These are phyloP conservation scores for Megathymus violae DNA, from an alignment of 1,140 invertebrate species.

Conservation along the genomic window DNA sequence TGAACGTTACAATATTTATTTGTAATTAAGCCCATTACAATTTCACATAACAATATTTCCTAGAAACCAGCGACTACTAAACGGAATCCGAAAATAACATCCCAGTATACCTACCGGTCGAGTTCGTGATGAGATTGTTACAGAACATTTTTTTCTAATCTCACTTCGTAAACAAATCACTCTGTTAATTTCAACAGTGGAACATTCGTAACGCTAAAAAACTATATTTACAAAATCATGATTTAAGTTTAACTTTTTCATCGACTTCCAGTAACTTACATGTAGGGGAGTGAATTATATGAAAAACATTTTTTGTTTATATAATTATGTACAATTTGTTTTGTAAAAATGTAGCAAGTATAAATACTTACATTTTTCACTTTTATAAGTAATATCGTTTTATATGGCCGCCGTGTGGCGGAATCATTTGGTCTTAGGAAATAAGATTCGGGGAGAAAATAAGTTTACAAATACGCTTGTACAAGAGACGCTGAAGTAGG, in stretches of 20 bases:
- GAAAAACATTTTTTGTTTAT: slow-evolving; percentile 7
- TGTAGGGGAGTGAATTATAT: slow-evolving; percentile 1
- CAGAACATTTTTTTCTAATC: slow-evolving; percentile 49
- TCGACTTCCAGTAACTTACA: slow-evolving; percentile 10
- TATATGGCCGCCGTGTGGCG: too few relatives aligned
- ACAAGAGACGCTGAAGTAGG: too few relatives aligned
- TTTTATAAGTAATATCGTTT: neutral
- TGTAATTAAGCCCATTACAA: neutral
- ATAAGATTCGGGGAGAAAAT: too few relatives aligned
- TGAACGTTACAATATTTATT: neutral
- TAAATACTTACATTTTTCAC: neutral
- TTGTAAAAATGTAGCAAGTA: slow-evolving; percentile 14
- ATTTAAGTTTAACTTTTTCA: slow-evolving; percentile 27
- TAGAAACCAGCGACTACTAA: too few relatives aligned
- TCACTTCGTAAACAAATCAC: slow-evolving; percentile 57
- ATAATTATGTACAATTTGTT: slow-evolving; percentile 12
- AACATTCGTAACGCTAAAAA: slow-evolving; percentile 55
- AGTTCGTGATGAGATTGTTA: slow-evolving; percentile 34
- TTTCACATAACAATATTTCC: slow-evolving; percentile 10
- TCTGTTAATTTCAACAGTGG: slow-evolving; percentile 54
- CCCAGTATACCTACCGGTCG: slow-evolving; percentile 29
- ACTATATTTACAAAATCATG: slow-evolving; percentile 50
- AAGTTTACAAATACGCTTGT: neutral
- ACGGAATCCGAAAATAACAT: too few relatives aligned
- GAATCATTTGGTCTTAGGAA: too few relatives aligned